Evolutionary conservation across 2,797 vertebrate genomes (phyloP).

Genomic region (Pseudochirops cupreus): DNA sequence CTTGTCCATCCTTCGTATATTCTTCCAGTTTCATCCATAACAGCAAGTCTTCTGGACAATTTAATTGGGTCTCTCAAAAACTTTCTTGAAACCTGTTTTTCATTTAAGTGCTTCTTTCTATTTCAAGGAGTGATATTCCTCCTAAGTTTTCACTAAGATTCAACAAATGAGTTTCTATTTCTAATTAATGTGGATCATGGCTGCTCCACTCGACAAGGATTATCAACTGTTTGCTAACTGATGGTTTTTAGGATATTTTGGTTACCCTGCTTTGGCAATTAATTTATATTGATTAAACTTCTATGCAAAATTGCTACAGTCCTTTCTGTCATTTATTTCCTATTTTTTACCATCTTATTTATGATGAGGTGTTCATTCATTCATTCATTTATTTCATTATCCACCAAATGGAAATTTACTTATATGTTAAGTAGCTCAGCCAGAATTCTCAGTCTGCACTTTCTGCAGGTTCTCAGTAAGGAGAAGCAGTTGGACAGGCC

Average conservation of each 20-base stretch:
- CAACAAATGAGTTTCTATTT: neutral
- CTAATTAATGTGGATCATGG: neutral
- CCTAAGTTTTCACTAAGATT: neutral
- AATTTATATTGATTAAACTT: neutral
- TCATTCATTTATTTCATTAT: neutral
- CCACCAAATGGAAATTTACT: neutral
- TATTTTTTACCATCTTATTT: too few species aligned
- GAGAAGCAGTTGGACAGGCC: neutral
- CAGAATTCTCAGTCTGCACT: neutral
- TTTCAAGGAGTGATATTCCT: neutral
- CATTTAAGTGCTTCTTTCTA: neutral
- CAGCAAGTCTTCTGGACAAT: neutral
- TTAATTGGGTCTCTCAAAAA: neutral
- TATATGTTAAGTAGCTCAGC: neutral
- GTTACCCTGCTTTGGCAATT: neutral
- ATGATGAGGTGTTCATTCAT: neutral
- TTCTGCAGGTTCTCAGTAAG: neutral
- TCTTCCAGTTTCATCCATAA: neutral
- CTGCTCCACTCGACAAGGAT: neutral
- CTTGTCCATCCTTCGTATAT: neutral
- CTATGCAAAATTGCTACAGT: neutral
- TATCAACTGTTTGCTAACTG: neutral
- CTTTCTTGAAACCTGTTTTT: neutral
- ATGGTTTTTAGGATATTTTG: neutral
- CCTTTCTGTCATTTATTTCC: neutral